Base-by-base conservation (phyloP, 92 coral and sea anemone species). In the Zoanthus sociatus region DNA sequence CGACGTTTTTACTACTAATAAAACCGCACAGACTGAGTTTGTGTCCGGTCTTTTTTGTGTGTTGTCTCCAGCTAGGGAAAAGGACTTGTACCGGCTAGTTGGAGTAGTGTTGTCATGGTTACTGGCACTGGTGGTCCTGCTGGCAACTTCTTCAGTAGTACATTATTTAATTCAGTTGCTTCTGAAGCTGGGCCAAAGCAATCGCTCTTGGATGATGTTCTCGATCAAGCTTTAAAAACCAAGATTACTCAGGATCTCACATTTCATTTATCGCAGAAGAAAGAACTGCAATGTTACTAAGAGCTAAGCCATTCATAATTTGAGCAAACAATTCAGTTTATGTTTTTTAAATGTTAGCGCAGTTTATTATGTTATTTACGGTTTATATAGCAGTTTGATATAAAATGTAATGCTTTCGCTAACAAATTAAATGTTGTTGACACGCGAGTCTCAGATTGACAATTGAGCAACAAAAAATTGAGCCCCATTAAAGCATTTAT, bases 71-170 rank as follows among this genome's bases (percentile, higher is more conserved):
- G 93, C 91, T 53, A 78, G 86, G 21, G 71, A 87, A 47, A 87
- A 84, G 58, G 87, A 91, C 44, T 17, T 42, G 2, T 87, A 91
- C 78, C 86, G 91, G 17, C 83, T 91, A 37, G 89, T 63, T 0
- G 93, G 93, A 0, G 33, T 78, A 1, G 21, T 87, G 18, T 46
- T 91, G 16, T 76, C 87, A 33, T 87, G 90, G 88, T 79, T 90
- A 81, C 12, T 90, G 71, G 86, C 58, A 37, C 89, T 58, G 93
- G 91, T 11, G 93, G 93, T 17, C 89, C 89, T 47, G 89, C 68
- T 14, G 89, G 89, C 18, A 91, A 88, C 46, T 91, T 87, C 72
- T 87, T 91, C 58, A 67, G 89, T 4, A 18, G 77, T n/a, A 56
- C 89, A 4, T 70, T 91, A n/a, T 91, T 83, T 14, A 51, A 91